Percentiles rank a stretch among this genome's conserved stretches.
Evolutionary conservation across 2,797 vertebrate species (phyloP).

Genomic region (Lates japonicus): DNA sequence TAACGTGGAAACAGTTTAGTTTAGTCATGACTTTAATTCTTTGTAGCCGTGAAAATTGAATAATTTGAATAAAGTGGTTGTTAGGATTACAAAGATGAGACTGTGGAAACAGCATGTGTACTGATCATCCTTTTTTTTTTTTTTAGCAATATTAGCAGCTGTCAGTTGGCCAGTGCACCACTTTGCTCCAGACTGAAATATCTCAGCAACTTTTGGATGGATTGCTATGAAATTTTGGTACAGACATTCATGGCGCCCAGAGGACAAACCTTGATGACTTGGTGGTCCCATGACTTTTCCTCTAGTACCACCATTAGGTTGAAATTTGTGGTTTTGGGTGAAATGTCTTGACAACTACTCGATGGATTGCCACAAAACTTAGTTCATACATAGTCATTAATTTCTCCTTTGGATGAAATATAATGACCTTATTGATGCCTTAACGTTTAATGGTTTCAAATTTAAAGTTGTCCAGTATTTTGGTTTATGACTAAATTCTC

Average conservation of each 20-base stretch:
- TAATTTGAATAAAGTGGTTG: background rate
- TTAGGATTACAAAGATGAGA: background rate
- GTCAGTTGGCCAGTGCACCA: background rate
- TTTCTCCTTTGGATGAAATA: background rate
- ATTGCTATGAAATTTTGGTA: background rate
- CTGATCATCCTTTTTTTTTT: background rate
- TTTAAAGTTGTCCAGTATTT: background rate
- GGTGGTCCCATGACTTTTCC: background rate
- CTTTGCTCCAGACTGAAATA: background rate
- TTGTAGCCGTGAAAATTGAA: background rate
- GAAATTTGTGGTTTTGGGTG: background rate
- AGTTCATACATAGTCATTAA: background rate
- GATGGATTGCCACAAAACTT: background rate
- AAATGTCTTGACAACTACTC: background rate
- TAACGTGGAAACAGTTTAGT: constrained; percentile 10
- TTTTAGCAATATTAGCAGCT: background rate
- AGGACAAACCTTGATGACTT: background rate
- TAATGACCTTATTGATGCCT: background rate
- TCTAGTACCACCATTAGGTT: background rate
- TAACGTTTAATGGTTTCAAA: background rate
- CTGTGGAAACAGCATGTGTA: background rate
- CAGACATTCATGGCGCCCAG: background rate
- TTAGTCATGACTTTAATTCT: background rate
- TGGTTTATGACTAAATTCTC: too few species aligned
- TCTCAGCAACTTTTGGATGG: background rate